Conservation (phyloP, 2,797 vertebrate genomes). For the Antrozous pallidus region DNA sequence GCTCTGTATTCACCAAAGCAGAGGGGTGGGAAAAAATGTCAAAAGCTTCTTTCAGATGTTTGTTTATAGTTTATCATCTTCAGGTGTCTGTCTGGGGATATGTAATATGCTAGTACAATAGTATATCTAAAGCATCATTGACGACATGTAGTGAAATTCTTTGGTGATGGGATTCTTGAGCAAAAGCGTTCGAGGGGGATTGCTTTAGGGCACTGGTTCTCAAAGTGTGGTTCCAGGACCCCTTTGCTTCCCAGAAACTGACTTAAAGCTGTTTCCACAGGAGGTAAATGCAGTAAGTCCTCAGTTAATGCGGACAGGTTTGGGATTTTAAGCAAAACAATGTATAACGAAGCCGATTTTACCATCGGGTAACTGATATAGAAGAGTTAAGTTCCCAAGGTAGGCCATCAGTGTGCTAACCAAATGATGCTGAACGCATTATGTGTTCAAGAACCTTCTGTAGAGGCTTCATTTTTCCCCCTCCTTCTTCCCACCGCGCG, state of each 20-base stretch:
- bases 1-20: neutral
- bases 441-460: neutral
- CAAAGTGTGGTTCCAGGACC: neutral
- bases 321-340: too few species aligned
- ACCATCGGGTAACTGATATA: neutral
- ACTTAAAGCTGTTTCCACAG: neutral
- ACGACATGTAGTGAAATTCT: neutral
- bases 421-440: neutral
- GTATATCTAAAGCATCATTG: neutral
- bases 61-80: neutral
- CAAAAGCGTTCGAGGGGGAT: neutral
- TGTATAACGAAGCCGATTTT: neutral
- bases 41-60: neutral
- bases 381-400: neutral
- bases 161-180: neutral
- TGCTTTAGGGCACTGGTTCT: neutral
- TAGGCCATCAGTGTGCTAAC: rapidly evolving
- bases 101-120: neutral
- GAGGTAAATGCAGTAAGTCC: neutral
- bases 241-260: neutral
- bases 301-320: too few species aligned
- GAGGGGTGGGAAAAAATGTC: neutral
- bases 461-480: neutral
- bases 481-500: neutral
- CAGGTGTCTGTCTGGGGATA: neutral